A percentile compares a stretch with the other conserved stretches of the same genome.
phyloP scores from a whole-genome alignment of 1,140 invertebrate species.

The Brachionus koreanus region DNA sequence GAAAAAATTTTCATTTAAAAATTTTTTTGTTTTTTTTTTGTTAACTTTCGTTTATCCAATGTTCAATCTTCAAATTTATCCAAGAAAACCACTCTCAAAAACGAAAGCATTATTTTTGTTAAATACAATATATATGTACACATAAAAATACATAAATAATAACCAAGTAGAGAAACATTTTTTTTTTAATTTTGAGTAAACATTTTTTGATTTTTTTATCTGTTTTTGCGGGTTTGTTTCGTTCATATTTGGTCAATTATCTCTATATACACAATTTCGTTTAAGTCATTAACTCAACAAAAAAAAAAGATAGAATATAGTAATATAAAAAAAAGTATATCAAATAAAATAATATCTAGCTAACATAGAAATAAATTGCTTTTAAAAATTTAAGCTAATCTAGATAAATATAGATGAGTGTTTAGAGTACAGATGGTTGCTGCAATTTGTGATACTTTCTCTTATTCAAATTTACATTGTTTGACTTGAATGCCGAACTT shows the following conservation, averaged over 20 bases:
- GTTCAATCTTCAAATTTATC: neutral
- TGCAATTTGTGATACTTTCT: constrained; percentile 35
- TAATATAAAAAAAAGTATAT: neutral
- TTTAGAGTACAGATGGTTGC: neutral
- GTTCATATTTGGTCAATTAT: neutral
- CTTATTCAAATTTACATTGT: constrained; percentile 21
- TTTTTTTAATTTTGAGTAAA: neutral
- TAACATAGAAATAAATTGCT: neutral
- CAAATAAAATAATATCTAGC: neutral
- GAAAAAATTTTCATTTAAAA: neutral
- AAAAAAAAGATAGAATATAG: neutral
- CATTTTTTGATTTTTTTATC: neutral
- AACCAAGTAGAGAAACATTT: neutral
- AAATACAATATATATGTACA: neutral
- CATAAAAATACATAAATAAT: neutral
- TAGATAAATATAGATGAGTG: neutral
- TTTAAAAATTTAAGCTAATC: neutral
- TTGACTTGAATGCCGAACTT: constrained; percentile 6
- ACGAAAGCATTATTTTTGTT: neutral
- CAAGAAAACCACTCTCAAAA: neutral
- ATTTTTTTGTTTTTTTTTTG: neutral
- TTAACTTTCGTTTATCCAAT: neutral
- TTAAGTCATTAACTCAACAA: neutral
- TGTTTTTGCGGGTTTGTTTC: neutral
- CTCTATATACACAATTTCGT: neutral